These are phyloP conservation scores for Volucella bombylans DNA, from an alignment of 2,888 invertebrate species.

Conservation along the genomic window DNA sequence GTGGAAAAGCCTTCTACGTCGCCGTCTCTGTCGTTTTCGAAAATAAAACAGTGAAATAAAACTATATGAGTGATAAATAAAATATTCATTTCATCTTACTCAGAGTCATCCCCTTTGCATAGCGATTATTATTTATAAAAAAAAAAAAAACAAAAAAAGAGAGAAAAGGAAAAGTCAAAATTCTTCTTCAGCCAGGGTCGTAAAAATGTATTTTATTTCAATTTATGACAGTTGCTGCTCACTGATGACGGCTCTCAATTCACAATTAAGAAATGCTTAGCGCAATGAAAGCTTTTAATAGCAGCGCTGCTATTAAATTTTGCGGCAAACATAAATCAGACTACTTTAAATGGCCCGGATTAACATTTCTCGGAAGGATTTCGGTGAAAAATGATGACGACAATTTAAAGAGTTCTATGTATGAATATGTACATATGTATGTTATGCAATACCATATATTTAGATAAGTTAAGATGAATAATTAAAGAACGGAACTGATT, in stretches of 20 bases:
- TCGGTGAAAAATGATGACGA: not conserved
- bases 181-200: not conserved
- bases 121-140: constrained; percentile 42
- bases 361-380: constrained; percentile 12
- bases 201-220: not conserved
- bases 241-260: constrained; percentile 47
- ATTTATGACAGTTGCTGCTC: constrained; percentile 42
- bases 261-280: constrained; percentile 28
- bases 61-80: constrained; percentile 45
- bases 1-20: constrained; percentile 51
- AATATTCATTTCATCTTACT: constrained; percentile 29
- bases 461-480: too few species aligned
- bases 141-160: constrained; percentile 7
- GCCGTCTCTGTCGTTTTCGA: constrained; percentile 7
- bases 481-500: too few species aligned
- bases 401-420: too few species aligned
- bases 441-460: too few species aligned
- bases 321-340: constrained; percentile 23
- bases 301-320: constrained; percentile 36
- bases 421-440: too few species aligned
- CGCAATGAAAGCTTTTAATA: constrained; percentile 40
- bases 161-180: constrained; percentile 21
- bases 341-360: not conserved
- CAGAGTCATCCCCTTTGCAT: constrained; percentile 19
- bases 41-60: constrained; percentile 48